phyloP scores from a whole-genome alignment of 2,888 invertebrate species.

The Sarcophaga carnaria region DNA sequence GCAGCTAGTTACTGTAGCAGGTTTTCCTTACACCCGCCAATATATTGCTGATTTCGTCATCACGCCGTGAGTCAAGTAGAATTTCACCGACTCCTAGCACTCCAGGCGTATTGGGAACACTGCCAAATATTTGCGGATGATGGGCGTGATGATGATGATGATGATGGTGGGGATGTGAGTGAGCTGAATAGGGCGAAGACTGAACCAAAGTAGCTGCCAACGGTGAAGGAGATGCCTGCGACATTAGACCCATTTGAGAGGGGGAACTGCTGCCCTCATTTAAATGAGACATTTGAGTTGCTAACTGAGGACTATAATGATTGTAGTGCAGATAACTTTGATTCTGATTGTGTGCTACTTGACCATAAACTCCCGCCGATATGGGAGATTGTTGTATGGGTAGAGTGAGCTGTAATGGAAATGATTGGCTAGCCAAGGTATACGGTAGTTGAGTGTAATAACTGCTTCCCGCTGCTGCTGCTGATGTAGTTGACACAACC shows the following conservation, averaged over 20 bases:
- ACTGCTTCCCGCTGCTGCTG: conserved; percentile 69
- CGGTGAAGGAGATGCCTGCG: conserved; percentile 44
- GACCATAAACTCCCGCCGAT: conserved; percentile 66
- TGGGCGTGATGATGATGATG: conserved; percentile 63
- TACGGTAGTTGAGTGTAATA: conserved; percentile 79
- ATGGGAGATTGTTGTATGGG: conserved; percentile 78
- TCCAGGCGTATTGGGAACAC: conserved; percentile 36
- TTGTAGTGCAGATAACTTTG: conserved; percentile 76
- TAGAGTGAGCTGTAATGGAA: conserved; percentile 77
- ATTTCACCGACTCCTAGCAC: conserved; percentile 72
- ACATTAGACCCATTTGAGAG: conserved; percentile 61
- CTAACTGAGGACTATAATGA: conserved; percentile 72
- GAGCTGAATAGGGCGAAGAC: conserved; percentile 46
- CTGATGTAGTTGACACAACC: conserved; percentile 72
- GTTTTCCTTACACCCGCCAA: conserved; percentile 94
- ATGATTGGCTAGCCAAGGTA: conserved; percentile 72
- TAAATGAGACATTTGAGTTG: conserved; percentile 67
- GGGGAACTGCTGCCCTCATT: conserved; percentile 70
- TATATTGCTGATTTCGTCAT: conserved; percentile 94
- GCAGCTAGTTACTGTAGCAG: conserved; percentile 88
- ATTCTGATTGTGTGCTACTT: conserved; percentile 75
- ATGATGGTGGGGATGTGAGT: conserved; percentile 54
- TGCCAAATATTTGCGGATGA: conserved; percentile 54
- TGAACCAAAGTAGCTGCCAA: conserved; percentile 54
- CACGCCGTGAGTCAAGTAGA: conserved; percentile 85